Evolutionary conservation across 2,888 invertebrate genomes (phyloP).

Genomic region (Agrochola macilenta): DNA sequence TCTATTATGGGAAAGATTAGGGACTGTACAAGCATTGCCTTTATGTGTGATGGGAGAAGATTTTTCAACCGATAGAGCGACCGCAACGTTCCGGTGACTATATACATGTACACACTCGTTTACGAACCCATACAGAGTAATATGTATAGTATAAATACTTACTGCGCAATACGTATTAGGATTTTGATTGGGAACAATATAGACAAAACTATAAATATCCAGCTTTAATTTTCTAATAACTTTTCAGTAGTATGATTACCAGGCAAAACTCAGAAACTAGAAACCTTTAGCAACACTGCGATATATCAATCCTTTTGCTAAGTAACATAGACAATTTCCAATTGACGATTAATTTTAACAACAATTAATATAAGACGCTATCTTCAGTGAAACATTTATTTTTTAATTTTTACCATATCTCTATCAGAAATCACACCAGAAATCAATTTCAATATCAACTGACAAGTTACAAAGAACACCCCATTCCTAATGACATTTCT

Average conservation of each 20-base stretch:
- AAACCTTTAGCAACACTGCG: neutral
- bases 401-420: neutral
- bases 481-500: neutral
- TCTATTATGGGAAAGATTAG: too few relatives aligned
- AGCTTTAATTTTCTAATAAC: neutral
- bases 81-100: too few relatives aligned
- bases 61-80: too few relatives aligned
- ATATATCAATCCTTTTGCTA: neutral
- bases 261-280: neutral
- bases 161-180: neutral
- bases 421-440: neutral
- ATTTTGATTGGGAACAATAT: too few relatives aligned
- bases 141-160: neutral
- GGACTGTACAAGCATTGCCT: too few relatives aligned
- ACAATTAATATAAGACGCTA: neutral
- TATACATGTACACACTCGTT: slow-evolving; percentile 9
- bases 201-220: neutral
- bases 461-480: neutral
- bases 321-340: neutral
- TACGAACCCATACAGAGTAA: neutral
- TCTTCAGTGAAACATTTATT: neutral
- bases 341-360: neutral
- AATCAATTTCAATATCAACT: neutral
- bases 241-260: neutral
- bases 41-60: too few relatives aligned